A percentile compares a stretch with the other conserved stretches of the same genome.
phyloP scores from a whole-genome alignment of 2,888 invertebrate genomes.

The Cordilura impudica region DNA sequence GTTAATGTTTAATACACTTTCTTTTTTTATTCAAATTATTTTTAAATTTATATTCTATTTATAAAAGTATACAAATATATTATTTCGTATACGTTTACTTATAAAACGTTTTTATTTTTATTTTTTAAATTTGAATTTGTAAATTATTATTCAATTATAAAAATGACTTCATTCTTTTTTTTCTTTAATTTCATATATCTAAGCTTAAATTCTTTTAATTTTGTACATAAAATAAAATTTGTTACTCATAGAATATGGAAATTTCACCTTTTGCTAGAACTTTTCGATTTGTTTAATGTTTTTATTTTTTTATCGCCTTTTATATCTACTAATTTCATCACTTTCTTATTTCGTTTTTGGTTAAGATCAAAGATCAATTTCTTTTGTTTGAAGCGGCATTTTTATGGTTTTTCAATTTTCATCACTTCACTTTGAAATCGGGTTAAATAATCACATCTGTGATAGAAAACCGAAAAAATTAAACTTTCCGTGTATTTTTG shows the following conservation, averaged over 20 bases:
- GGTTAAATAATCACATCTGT: constrained; percentile 34
- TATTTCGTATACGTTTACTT: too few relatives aligned
- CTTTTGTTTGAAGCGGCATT: constrained; percentile 16
- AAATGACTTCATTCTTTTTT: too few relatives aligned
- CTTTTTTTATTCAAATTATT: background rate
- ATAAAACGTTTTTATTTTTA: too few relatives aligned
- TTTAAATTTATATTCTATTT: too few relatives aligned
- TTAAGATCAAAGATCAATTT: constrained; percentile 27
- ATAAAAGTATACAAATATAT: too few relatives aligned
- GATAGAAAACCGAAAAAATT: background rate
- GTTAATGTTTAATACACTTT: too few relatives aligned
- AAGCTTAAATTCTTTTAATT: too few relatives aligned
- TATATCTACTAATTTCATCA: background rate
- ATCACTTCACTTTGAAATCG: constrained; percentile 17
- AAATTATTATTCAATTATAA: too few relatives aligned
- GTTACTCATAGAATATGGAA: background rate
- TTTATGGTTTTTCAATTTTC: constrained; percentile 5
- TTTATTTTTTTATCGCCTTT: background rate
- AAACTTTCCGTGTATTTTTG: background rate
- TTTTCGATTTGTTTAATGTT: constrained; percentile 6
- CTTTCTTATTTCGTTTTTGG: background rate
- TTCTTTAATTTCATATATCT: too few relatives aligned
- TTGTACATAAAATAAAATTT: too few relatives aligned
- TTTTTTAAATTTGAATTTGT: too few relatives aligned
- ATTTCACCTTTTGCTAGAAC: background rate